These are phyloP conservation scores for Archocentrus centrarchus DNA, from an alignment of 2,113 vertebrate genomes.

Conservation along the genomic window DNA sequence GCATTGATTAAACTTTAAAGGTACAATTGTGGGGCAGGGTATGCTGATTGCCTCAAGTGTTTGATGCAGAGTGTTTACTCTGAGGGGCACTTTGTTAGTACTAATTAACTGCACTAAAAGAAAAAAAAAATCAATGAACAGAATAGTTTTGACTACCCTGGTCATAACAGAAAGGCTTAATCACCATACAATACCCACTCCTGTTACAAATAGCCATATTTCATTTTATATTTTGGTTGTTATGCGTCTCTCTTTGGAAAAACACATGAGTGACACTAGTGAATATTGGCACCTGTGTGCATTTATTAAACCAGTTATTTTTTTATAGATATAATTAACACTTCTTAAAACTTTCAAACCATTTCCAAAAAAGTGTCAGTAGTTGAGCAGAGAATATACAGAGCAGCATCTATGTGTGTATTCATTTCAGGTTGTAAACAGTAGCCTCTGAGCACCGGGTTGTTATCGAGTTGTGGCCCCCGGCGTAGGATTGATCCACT, in stretches of 20 bases:
- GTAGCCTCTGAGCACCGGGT: constrained; percentile 78
- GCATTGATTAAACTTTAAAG: constrained; percentile 81
- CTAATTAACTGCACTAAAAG: constrained; percentile 70
- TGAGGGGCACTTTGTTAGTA: constrained; percentile 76
- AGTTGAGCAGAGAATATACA: constrained; percentile 48
- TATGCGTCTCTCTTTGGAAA: background rate
- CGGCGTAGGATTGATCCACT: constrained; percentile 93
- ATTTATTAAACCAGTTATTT: background rate
- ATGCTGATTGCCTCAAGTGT: constrained; percentile 73
- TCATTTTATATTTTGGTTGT: background rate
- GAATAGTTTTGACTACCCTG: constrained; percentile 10
- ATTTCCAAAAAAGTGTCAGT: background rate
- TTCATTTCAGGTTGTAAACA: constrained; percentile 83
- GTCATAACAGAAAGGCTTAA: constrained; percentile 10
- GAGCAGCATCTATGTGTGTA: constrained; percentile 69
- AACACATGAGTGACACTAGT: background rate
- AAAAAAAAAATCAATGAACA: constrained; percentile 41
- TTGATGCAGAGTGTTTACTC: constrained; percentile 69
- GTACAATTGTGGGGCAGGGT: constrained; percentile 62
- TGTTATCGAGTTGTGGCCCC: constrained; percentile 91
- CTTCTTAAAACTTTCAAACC: constrained; percentile 15
- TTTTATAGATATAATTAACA: background rate
- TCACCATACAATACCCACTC: background rate
- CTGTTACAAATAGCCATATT: background rate
- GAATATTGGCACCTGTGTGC: background rate